Evolutionary conservation across 2,797 vertebrate genomes (phyloP).

Genomic region (Cygnus olor): DNA sequence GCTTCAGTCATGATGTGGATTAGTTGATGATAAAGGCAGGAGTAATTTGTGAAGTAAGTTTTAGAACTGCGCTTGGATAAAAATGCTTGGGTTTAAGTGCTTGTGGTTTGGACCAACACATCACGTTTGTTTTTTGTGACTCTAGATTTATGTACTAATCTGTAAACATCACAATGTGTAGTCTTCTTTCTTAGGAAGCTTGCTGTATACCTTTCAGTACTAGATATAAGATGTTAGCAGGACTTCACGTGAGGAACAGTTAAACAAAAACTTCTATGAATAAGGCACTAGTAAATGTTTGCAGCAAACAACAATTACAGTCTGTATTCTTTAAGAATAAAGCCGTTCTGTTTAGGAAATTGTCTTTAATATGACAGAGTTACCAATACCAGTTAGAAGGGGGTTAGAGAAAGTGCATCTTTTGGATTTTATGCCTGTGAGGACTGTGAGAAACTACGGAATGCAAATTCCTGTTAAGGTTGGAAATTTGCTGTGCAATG

Average conservation of each 20-base stretch:
- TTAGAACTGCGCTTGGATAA: background rate
- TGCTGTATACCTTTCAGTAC: background rate
- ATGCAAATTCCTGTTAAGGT: background rate
- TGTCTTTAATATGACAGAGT: constrained; percentile 29
- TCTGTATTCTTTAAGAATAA: constrained; percentile 51
- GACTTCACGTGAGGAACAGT: constrained; percentile 15
- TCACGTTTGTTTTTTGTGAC: background rate
- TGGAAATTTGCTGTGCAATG: background rate
- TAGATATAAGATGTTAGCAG: constrained; percentile 13
- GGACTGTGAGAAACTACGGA: background rate
- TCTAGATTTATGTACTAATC: background rate
- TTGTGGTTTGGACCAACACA: background rate
- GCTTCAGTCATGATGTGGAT: background rate
- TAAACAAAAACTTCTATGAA: constrained; percentile 48
- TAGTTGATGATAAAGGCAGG: background rate
- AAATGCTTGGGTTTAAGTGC: background rate
- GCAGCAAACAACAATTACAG: constrained; percentile 63
- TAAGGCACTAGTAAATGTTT: constrained; percentile 75
- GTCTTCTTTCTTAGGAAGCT: background rate
- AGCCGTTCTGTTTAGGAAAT: constrained; percentile 40
- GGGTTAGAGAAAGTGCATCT: constrained; percentile 58
- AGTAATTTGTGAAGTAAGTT: background rate
- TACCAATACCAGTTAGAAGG: constrained; percentile 33
- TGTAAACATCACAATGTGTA: background rate
- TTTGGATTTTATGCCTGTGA: background rate